Base-by-base conservation (phyloP, 2,797 vertebrate species). In the Tamandua tetradactyla region DNA sequence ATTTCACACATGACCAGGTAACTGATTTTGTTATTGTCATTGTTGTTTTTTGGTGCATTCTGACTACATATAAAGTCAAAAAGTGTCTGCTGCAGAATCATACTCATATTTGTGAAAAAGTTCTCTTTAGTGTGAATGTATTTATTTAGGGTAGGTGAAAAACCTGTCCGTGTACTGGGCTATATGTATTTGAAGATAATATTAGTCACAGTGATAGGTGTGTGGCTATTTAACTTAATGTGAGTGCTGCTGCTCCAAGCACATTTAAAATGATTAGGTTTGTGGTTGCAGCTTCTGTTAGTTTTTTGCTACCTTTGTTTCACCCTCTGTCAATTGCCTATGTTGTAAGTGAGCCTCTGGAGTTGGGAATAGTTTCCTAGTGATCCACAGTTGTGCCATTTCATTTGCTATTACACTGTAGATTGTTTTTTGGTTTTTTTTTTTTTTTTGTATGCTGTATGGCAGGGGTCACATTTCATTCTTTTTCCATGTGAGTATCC, bases 1-100 rank as follows among this genome's bases (percentile, higher is more conserved):
- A 99, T 97, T 99, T 99, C 96, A 99, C 99, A 37, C 99, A 99
- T 62, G 99, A 99, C 97, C 99, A 99, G 98, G 99, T 99, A 98
- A 97, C 78, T 84, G 40, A 71, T 40, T 79, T 88, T 95, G 2
- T 95, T 87, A 37, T 71, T 55, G 35, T 83, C n/a, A 30, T 94
- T 47, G 44, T 47, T 62, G 13, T 42, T 92, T 74, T 95, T 84
- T 35, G 59, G n/a, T 90, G 44, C 13, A 7, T 82, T 93, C 40
- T 93, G 61, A 59, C 32, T 76, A 9, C 4, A 23, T 35, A 35
- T 32, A 32, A 79, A 55, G 35, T 85, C 55, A 20, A 20, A 20
- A 11, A 47, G 1, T 32, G 30, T 80, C 35, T 82, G 0, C 62
- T 49, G 57, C 71, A 47, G 35, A 66, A 76, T 82, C 61, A n/a